Evolutionary conservation across 1,140 invertebrate genomes (phyloP).

Genomic region (Samia ricini): DNA sequence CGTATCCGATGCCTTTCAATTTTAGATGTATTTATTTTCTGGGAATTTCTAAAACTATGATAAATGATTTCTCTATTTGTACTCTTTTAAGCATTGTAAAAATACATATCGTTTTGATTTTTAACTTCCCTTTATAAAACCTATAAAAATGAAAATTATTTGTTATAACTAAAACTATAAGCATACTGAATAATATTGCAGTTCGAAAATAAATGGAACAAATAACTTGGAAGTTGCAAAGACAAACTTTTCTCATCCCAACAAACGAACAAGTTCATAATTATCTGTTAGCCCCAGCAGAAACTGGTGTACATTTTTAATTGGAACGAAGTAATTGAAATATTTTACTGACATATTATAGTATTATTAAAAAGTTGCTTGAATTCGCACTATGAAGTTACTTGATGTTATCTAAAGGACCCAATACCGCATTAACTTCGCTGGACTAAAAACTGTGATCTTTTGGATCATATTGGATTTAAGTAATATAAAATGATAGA

Average conservation of each 20-base stretch:
- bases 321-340: constrained; percentile 53
- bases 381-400: constrained; percentile 41
- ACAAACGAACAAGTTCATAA: constrained; percentile 54
- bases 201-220: constrained; percentile 16
- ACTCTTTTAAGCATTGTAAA: too few species aligned
- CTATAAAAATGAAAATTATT: background rate
- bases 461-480: too few species aligned
- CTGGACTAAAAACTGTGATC: too few species aligned
- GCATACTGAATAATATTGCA: constrained; percentile 11
- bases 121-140: background rate
- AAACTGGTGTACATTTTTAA: constrained; percentile 40
- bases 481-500: too few species aligned
- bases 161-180: background rate
- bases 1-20: too few species aligned
- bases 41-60: too few species aligned
- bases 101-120: too few species aligned
- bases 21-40: too few species aligned
- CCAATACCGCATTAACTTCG: too few species aligned
- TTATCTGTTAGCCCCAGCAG: constrained; percentile 51
- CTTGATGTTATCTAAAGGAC: constrained; percentile 24
- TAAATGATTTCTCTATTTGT: too few species aligned
- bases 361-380: constrained; percentile 26
- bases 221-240: constrained; percentile 11
- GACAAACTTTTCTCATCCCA: constrained; percentile 55
- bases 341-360: too few species aligned